A percentile compares a stretch with the other conserved stretches of the same genome.
These are phyloP conservation scores for Morpho helenor DNA, from an alignment of 2,888 invertebrate species.

Conservation along the genomic window DNA sequence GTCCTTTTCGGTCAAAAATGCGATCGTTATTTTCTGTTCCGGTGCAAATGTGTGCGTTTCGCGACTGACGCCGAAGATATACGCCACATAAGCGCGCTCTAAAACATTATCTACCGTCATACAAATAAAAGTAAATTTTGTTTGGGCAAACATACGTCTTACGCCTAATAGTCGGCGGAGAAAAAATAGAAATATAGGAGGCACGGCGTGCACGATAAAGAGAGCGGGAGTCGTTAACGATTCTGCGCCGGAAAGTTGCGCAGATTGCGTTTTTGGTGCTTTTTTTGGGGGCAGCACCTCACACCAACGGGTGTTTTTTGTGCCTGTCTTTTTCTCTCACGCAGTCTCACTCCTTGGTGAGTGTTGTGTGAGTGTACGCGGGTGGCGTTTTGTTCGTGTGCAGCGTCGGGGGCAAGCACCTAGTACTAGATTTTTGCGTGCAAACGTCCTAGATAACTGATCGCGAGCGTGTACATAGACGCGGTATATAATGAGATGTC, in stretches of 20 bases:
- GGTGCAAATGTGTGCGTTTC: slow-evolving; percentile 73
- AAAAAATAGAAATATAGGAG: slow-evolving; percentile 80
- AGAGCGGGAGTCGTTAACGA: slow-evolving; percentile 79
- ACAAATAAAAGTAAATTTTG: slow-evolving; percentile 36
- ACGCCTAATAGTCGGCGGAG: slow-evolving; percentile 69
- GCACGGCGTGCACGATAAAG: slow-evolving; percentile 76
- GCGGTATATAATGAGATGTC: slow-evolving; percentile 72
- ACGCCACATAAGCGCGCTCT: slow-evolving; percentile 36
- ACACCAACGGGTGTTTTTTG: slow-evolving; percentile 76
- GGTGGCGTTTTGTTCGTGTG: slow-evolving; percentile 31
- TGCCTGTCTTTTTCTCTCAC: slow-evolving; percentile 74
- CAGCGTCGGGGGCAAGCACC: slow-evolving; percentile 61
- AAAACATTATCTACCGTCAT: slow-evolving; percentile 32
- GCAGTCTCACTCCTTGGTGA: slow-evolving; percentile 56
- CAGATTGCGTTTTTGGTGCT: slow-evolving; percentile 80
- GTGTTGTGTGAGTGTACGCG: slow-evolving; percentile 39
- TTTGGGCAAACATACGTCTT: slow-evolving; percentile 48
- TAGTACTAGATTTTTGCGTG: slow-evolving; percentile 76
- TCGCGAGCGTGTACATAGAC: slow-evolving; percentile 47
- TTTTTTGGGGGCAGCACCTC: slow-evolving; percentile 79
- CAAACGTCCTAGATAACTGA: slow-evolving; percentile 71
- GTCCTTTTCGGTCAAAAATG: slow-evolving; percentile 79
- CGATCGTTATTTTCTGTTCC: slow-evolving; percentile 80
- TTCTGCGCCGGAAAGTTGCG: slow-evolving; percentile 81
- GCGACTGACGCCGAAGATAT: slow-evolving; percentile 51